Conservation (phyloP, 1,140 invertebrate species). For the Bombus ignitus region DNA sequence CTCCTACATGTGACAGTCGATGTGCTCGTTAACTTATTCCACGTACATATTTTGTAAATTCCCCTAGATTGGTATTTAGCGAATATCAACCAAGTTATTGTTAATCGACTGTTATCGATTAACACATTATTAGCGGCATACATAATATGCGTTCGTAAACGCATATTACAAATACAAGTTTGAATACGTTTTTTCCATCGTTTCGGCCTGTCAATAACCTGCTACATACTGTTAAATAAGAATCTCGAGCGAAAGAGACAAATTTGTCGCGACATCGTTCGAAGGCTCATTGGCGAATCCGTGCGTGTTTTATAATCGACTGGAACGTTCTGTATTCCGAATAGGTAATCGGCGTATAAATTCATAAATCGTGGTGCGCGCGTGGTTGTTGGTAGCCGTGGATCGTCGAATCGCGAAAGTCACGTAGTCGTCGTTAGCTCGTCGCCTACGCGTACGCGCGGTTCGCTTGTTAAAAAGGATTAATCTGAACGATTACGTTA, state of each 20-base stretch:
- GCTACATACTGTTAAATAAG: too few species aligned
- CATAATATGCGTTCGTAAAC: too few species aligned
- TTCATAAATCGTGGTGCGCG: conserved; percentile 14
- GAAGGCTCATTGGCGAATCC: not conserved
- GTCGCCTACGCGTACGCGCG: conserved; percentile 1
- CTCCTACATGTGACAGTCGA: not conserved
- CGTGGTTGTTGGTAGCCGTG: not conserved
- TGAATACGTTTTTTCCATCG: too few species aligned
- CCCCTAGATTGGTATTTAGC: not conserved
- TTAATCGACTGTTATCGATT: too few species aligned
- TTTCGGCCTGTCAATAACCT: too few species aligned
- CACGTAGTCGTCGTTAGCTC: conserved; percentile 31
- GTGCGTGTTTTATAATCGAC: not conserved
- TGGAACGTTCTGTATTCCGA: not conserved
- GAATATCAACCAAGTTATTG: not conserved
- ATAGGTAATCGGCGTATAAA: not conserved
- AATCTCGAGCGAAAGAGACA: too few species aligned
- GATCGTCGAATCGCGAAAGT: conserved; percentile 10
- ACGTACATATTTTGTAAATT: not conserved
- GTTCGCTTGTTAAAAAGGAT: conserved; percentile 37
- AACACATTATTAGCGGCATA: too few species aligned
- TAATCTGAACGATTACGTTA: conserved; percentile 41
- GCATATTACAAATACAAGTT: too few species aligned
- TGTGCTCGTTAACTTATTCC: not conserved
- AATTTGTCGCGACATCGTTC: not conserved